Percentiles rank a stretch among this genome's conserved stretches.
phyloP scores from a whole-genome alignment of 2,797 vertebrate species.

The Morelia viridis region DNA sequence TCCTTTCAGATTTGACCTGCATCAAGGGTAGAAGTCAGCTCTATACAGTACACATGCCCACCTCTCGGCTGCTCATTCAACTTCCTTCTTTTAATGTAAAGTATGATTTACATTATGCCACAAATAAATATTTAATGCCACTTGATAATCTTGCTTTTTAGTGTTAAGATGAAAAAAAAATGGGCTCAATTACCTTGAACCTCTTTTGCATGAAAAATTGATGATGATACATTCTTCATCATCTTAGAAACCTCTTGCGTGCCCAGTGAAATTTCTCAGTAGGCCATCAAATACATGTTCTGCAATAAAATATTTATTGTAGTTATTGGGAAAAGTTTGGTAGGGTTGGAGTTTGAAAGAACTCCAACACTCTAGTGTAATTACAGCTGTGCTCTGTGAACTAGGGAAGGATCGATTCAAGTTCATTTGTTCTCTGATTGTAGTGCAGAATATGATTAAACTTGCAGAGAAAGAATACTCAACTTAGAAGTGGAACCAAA shows the following conservation, averaged over 20 bases:
- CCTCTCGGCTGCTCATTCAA: conserved; percentile 55
- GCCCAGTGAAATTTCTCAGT: conserved; percentile 88
- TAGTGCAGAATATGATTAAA: conserved; percentile 76
- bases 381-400: conserved; percentile 82
- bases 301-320: conserved; percentile 99
- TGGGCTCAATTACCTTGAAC: conserved; percentile 82
- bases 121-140: conserved; percentile 81
- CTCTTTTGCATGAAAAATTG: conserved; percentile 88
- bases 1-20: conserved; percentile 7
- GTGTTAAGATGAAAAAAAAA: conserved; percentile 80
- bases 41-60: background rate
- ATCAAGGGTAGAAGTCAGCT: conserved; percentile 41
- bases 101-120: conserved; percentile 76
- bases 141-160: conserved; percentile 82
- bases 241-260: conserved; percentile 88
- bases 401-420: conserved; percentile 78
- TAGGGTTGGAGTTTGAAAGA: conserved; percentile 89
- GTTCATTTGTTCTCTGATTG: conserved; percentile 82
- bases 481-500: conserved; percentile 81
- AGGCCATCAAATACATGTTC: conserved; percentile 91
- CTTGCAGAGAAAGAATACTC: conserved; percentile 74
- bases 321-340: conserved; percentile 88
- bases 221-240: conserved; percentile 85
- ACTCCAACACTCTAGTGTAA: conserved; percentile 86
- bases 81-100: conserved; percentile 70